phyloP scores from a whole-genome alignment of 1,140 invertebrate genomes.

The Dendroctonus valens region DNA sequence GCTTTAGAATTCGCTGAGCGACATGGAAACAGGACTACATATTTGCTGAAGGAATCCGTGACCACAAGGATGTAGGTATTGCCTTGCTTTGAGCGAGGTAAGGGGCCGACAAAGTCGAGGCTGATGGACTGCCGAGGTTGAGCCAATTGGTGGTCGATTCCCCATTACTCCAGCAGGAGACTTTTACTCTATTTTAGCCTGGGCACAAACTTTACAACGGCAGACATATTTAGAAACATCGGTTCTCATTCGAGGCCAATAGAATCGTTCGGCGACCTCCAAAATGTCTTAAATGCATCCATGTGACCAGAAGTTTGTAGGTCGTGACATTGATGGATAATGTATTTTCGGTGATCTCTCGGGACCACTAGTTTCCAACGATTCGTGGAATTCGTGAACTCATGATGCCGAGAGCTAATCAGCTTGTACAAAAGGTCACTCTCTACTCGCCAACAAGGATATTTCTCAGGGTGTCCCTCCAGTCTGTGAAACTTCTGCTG shows the following conservation, averaged over 20 bases:
- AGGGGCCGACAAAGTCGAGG: slow-evolving; percentile 43
- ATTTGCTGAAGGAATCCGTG: slow-evolving; percentile 47
- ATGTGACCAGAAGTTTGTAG: slow-evolving; percentile 15
- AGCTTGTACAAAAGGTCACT: slow-evolving; percentile 18
- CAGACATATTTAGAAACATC: slow-evolving; percentile 34
- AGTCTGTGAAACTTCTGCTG: background rate
- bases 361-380: slow-evolving; percentile 29
- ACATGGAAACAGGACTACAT: slow-evolving; percentile 12
- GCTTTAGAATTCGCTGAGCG: slow-evolving; percentile 9
- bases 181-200: slow-evolving; percentile 38
- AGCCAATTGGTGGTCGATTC: slow-evolving; percentile 21
- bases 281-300: slow-evolving; percentile 25
- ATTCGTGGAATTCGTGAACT: background rate
- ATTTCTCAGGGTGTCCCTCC: slow-evolving; percentile 2
- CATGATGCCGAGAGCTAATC: background rate
- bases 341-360: background rate
- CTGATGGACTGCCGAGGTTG: slow-evolving; percentile 41
- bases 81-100: slow-evolving; percentile 38
- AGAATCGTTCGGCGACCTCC: slow-evolving; percentile 33
- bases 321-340: slow-evolving; percentile 19
- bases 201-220: slow-evolving; percentile 39
- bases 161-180: slow-evolving; percentile 40
- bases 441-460: slow-evolving; percentile 16
- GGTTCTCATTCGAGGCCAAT: slow-evolving; percentile 42
- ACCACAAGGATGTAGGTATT: slow-evolving; percentile 45